Percentiles rank a stretch among this genome's conserved stretches.
Conservation (phyloP, 2,113 vertebrate species). For the Ochotona curzoniae region DNA sequence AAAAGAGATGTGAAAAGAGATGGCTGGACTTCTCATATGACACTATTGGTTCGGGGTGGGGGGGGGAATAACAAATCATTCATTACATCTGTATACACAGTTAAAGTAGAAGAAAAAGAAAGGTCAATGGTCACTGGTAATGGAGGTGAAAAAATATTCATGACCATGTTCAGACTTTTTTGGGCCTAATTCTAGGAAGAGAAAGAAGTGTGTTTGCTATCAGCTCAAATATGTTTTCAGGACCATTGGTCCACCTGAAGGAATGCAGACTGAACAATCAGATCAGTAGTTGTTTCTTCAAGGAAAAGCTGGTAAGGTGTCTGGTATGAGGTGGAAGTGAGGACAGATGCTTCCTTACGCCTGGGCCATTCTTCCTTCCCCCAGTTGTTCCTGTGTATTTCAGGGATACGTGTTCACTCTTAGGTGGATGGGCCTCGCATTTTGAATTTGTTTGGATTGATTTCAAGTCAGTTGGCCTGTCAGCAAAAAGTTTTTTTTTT, state of each 20-base stretch:
- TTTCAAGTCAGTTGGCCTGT: neutral
- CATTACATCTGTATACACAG: neutral
- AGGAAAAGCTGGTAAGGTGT: neutral
- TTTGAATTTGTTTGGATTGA: slow-evolving; percentile 6
- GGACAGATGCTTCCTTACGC: neutral
- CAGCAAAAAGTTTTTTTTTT: neutral
- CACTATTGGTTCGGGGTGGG: neutral
- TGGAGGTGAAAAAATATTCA: neutral
- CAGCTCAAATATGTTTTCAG: neutral
- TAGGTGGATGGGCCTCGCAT: neutral
- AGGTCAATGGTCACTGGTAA: neutral
- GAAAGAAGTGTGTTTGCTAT: neutral
- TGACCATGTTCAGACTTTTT: neutral
- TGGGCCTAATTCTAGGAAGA: neutral
- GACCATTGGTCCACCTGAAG: neutral
- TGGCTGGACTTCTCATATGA: neutral
- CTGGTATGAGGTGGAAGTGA: neutral
- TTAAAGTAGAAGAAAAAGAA: neutral
- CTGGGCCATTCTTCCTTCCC: neutral
- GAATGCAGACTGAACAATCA: neutral
- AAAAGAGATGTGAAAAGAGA: neutral
- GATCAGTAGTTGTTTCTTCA: neutral
- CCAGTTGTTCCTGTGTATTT: neutral
- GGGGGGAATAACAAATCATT: neutral
- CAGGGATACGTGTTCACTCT: neutral